These are phyloP conservation scores for Heliconius ethilla DNA, from an alignment of 2,888 invertebrate species.

Conservation along the genomic window DNA sequence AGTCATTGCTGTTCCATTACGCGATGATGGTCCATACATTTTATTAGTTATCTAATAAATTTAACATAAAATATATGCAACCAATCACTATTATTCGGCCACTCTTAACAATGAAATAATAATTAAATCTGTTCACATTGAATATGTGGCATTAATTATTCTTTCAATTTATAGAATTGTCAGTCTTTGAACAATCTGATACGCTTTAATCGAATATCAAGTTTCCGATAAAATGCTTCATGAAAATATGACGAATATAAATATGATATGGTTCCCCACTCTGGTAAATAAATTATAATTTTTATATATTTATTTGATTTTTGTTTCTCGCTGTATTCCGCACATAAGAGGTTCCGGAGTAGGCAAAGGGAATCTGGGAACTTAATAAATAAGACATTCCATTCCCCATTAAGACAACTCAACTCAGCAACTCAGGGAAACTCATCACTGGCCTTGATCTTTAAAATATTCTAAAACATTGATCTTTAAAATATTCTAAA, in stretches of 20 bases:
- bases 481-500: no score
- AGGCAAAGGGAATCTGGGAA: no score
- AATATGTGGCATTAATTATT: constrained; percentile 32
- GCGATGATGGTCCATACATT: neutral
- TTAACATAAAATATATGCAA: neutral
- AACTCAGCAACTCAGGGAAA: no score
- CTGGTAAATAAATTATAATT: no score
- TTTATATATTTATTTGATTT: no score
- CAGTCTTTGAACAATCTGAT: constrained; percentile 18
- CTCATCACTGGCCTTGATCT: no score
- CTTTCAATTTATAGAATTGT: constrained; percentile 27
- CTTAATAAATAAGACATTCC: no score
- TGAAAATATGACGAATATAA: neutral
- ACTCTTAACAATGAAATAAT: constrained; percentile 14
- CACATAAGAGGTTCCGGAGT: no score
- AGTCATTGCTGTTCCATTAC: neutral
- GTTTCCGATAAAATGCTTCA: neutral
- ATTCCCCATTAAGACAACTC: no score
- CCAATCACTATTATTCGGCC: neutral
- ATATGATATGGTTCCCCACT: no score
- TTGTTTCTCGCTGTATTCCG: no score
- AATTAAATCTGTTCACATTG: constrained; percentile 30
- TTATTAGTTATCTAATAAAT: neutral
- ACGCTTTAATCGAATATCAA: constrained; percentile 13
- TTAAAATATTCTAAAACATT: no score